A percentile compares a stretch with the other conserved stretches of the same genome.
Evolutionary conservation across 1,140 invertebrate genomes (phyloP).

Genomic region (Drosophila ironensis): DNA sequence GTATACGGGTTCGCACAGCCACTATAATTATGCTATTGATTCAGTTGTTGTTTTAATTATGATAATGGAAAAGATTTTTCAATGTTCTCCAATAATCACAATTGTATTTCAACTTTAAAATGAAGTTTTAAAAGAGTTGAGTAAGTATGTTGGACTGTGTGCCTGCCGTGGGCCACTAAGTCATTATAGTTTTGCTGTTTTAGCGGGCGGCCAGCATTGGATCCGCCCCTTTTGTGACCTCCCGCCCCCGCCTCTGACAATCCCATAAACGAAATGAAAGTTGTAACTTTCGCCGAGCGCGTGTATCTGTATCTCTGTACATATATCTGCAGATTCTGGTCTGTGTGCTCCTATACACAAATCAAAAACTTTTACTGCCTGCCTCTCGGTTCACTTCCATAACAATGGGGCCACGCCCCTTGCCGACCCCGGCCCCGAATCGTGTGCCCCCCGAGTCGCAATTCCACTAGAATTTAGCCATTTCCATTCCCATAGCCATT

Average conservation of each 20-base stretch:
- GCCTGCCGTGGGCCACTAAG: not conserved
- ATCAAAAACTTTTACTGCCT: conserved; percentile 73
- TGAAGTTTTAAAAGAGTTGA: no score
- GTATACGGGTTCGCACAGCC: no score
- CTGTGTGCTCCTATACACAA: conserved; percentile 58
- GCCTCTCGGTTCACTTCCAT: conserved; percentile 20
- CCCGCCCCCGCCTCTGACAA: not conserved
- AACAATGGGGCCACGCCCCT: conserved; percentile 3
- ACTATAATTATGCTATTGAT: no score
- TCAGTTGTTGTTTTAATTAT: no score
- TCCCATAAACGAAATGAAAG: conserved; percentile 53
- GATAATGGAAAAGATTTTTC: no score
- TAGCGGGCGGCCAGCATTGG: conserved; percentile 16
- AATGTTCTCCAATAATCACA: no score
- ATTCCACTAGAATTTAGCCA: not conserved
- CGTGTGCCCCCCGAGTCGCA: conserved; percentile 1
- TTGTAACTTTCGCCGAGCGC: conserved; percentile 63
- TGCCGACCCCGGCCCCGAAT: conserved; percentile 6
- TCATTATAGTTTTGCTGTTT: conserved; percentile 47
- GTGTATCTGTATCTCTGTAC: conserved; percentile 22
- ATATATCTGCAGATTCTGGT: conserved; percentile 17
- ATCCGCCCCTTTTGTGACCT: not conserved
- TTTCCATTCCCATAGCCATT: conserved; percentile 5
- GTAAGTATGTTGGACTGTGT: no score
- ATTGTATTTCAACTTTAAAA: no score